These are phyloP conservation scores for Macquaria australasica DNA, from an alignment of 2,113 vertebrate species.

Conservation along the genomic window DNA sequence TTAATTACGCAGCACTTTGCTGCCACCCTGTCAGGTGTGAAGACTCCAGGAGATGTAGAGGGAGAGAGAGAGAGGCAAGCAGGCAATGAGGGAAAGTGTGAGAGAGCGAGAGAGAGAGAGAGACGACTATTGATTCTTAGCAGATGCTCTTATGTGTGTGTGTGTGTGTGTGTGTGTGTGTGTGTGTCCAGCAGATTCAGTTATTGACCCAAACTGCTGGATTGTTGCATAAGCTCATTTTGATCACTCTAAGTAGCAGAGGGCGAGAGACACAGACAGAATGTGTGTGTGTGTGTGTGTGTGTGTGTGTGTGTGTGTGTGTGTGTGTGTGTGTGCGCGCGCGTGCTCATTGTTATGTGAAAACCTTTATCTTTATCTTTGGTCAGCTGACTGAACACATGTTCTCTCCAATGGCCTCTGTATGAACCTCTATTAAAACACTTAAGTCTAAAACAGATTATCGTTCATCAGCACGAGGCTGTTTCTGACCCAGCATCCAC, in stretches of 20 bases:
- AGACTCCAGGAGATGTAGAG: neutral
- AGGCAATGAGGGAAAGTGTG: neutral
- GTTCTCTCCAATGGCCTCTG: neutral
- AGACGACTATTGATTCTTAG: conserved; percentile 20
- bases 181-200: neutral
- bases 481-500: neutral
- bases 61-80: neutral
- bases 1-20: conserved; percentile 19
- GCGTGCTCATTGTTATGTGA: neutral
- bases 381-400: neutral
- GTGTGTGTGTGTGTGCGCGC: neutral
- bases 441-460: neutral
- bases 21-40: conserved; percentile 11
- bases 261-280: neutral
- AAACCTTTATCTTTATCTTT: neutral
- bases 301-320: neutral
- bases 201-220: conserved; percentile 16
- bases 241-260: conserved; percentile 11
- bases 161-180: conserved; percentile 1
- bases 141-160: conserved; percentile 11
- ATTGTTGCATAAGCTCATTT: conserved; percentile 25
- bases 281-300: neutral
- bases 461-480: neutral
- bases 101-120: neutral
- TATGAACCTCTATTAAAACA: neutral